Base-by-base conservation (phyloP, 2,113 vertebrate genomes). In the Rhinogobius similis region DNA sequence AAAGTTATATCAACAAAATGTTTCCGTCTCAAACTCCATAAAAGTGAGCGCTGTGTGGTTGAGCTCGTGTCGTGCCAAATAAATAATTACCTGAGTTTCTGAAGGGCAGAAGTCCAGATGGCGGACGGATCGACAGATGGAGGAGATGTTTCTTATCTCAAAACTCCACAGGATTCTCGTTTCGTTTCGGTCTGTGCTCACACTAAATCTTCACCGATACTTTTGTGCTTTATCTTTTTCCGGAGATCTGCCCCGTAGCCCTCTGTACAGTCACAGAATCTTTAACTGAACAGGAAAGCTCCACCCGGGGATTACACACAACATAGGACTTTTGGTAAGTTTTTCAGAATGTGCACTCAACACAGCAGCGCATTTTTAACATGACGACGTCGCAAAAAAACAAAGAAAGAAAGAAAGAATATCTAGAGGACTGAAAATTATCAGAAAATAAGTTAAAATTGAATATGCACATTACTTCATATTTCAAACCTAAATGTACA, bases 281-380 rank as follows among this genome's bases (percentile, higher is more conserved):
- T 36, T 7, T 43, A 65, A 64, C 5, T 55, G 53, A 77, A 77
- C 68, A 80, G 59, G 58, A 78, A 50, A 52, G 63, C 66, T 11
- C 3, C 53, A 73, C 14, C 59, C 27, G 52, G 64, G 64, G 76
- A 85, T 85, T 73, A 83, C 72, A 18, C 5, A 53, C 73, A 72
- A 84, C 76, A 43, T 0, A 36, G 77, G 21, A 74, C 78, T 77
- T 78, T 70, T 58, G 23, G 64, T 68, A 70, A 68, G 67, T 79
- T 75, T 68, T 43, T 29, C 70, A 67, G 20, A 5, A 36, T 36
- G 32, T 36, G 3, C n/a, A n/a, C n/a, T n/a, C n/a, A n/a, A n/a
- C n/a, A n/a, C n/a, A n/a, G n/a, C n/a, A n/a, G n/a, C n/a, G n/a
- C n/a, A n/a, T n/a, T n/a, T n/a, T n/a, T n/a, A n/a, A n/a, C n/a